phyloP scores from a whole-genome alignment of 2,113 vertebrate species.

The Galemys pyrenaicus region DNA sequence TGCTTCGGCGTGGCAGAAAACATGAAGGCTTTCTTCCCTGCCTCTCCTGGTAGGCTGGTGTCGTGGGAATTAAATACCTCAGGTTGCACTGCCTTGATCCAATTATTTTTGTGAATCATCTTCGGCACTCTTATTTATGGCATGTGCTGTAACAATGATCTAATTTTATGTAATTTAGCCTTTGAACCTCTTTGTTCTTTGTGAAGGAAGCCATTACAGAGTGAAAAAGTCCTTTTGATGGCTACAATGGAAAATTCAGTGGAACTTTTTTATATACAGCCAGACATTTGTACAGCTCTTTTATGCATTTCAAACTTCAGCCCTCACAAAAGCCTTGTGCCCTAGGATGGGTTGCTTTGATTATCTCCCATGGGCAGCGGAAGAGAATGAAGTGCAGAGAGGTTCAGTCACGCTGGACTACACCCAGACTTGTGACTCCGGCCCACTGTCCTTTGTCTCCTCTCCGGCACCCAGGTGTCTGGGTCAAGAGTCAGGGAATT shows the following conservation, averaged over 20 bases:
- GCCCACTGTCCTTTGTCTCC: neutral
- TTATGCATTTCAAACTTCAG: slow-evolving; percentile 39
- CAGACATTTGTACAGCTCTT: neutral
- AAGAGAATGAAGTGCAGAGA: slow-evolving; percentile 3
- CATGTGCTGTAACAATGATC: slow-evolving; percentile 1
- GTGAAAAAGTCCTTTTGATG: slow-evolving; percentile 29
- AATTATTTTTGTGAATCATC: slow-evolving; percentile 60
- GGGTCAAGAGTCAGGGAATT: neutral
- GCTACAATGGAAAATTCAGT: slow-evolving; percentile 22
- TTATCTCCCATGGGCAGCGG: slow-evolving; percentile 23
- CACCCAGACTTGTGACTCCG: slow-evolving; percentile 39
- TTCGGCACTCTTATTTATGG: slow-evolving; percentile 50
- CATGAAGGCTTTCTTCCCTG: neutral
- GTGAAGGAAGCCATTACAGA: slow-evolving; percentile 56
- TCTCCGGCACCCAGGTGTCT: neutral
- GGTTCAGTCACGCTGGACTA: neutral
- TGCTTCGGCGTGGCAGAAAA: neutral
- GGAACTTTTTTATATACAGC: slow-evolving; percentile 28
- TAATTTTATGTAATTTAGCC: slow-evolving; percentile 60
- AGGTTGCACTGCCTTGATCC: neutral
- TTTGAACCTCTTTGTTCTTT: slow-evolving; percentile 62
- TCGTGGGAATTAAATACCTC: slow-evolving; percentile 21
- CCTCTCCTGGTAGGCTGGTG: neutral
- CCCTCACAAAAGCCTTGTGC: slow-evolving; percentile 27
- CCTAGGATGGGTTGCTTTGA: neutral